Base-by-base conservation (phyloP, 1,140 invertebrate species). In the Micrasema minimum region DNA sequence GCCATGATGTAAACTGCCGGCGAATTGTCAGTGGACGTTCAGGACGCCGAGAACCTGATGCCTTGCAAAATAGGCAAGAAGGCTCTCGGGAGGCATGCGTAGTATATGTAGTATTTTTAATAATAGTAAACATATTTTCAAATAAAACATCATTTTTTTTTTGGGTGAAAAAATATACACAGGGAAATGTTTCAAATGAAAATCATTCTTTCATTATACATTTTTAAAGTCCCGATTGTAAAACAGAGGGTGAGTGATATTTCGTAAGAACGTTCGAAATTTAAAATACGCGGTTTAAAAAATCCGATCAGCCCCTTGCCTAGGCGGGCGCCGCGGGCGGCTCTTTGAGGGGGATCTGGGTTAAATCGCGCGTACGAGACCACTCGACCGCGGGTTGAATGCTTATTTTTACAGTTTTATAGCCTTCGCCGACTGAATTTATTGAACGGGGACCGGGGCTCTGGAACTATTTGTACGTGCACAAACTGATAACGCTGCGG, bases 331-430 rank as follows among this genome's bases (percentile, higher is more conserved):
- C 53, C 53, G 11, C 53, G 53, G 53, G 53, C 53, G 26, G 22
- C n/a, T n/a, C 26, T 55, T 35, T 11, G 2, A 12, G 51, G 51
- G 51, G 22, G n/a, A 35, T 35, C 53, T 35, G 71, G 51, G 66
- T 69, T 53, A 65, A 69, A 73, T 69, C 66, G 72, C 66, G 66
- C 64, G 71, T 72, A 59, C 72, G 72, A 26, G 43, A 51, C 62
- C 64, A 71, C 64, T 71, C 64, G 41, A 51, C 64, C 68, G 64
- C 50, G 51, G 50, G 35, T 20, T 9, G 50, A 70, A 74, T 74
- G 65, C 72, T 71, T 74, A 74, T 74, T 74, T 74, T 74, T 74
- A 74, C 72, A 71, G 55, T 71, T 74, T 74, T 74, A 69, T 69
- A 31, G 69, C 43, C 14, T n/a, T 55, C 35, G 59, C 65, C 68